These are phyloP conservation scores for Cerceris ruficornis DNA, from an alignment of 2,888 invertebrate species.

Conservation along the genomic window DNA sequence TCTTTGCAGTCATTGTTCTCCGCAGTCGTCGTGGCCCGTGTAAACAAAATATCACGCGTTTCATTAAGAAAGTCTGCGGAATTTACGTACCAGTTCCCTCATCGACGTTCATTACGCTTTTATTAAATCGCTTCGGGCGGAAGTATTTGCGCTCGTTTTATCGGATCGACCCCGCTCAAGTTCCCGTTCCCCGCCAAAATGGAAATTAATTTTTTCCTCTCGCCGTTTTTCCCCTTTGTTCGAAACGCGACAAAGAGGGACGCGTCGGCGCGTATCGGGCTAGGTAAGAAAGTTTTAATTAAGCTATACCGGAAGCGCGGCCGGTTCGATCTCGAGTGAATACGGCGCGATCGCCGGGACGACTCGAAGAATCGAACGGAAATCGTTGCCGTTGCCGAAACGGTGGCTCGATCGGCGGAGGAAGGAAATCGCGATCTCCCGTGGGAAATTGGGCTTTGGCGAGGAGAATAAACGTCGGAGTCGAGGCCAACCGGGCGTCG, in stretches of 20 bases:
- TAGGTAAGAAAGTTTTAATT: no score
- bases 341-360: no score
- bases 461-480: conserved; percentile 40
- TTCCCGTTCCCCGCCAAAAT: not conserved
- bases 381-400: conserved; percentile 19
- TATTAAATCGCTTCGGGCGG: conserved; percentile 3
- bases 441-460: conserved; percentile 56
- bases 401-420: conserved; percentile 46
- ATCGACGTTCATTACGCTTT: not conserved
- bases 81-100: not conserved
- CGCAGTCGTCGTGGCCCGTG: not conserved
- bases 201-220: conserved; percentile 1
- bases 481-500: conserved; percentile 49
- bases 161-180: not conserved
- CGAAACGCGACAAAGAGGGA: no score
- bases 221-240: no score
- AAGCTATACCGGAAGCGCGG: no score
- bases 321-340: no score
- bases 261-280: no score
- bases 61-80: conserved; percentile 8
- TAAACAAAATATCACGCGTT: conserved; percentile 13
- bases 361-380: not conserved
- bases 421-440: conserved; percentile 53
- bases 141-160: not conserved
- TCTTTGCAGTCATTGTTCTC: conserved; percentile 5